phyloP scores from a whole-genome alignment of 2,113 vertebrate species.

The Panthera tigris region DNA sequence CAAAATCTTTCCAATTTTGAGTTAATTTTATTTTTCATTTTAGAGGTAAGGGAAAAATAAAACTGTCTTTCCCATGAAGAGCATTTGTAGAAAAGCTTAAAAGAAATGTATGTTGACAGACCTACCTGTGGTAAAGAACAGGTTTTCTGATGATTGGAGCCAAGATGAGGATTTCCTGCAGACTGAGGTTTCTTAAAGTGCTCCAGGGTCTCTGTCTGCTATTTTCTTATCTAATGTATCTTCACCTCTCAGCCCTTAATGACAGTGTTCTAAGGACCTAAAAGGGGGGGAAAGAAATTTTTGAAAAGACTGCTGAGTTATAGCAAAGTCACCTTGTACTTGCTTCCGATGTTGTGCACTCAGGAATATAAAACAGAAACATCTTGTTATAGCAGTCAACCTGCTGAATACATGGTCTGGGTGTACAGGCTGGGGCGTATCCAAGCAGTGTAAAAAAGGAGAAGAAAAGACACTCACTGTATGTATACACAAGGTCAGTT shows the following conservation, averaged over 20 bases:
- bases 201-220: constrained; percentile 62
- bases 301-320: constrained; percentile 69
- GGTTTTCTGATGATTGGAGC: constrained; percentile 60
- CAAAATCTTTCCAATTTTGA: not conserved
- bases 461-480: not conserved
- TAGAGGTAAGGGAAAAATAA: not conserved
- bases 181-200: constrained; percentile 59
- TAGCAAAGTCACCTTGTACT: constrained; percentile 78
- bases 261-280: constrained; percentile 76
- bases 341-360: constrained; percentile 26
- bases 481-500: not conserved
- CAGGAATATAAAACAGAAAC: constrained; percentile 59
- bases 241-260: constrained; percentile 79
- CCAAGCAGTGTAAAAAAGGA: not conserved
- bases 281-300: constrained; percentile 36
- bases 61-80: constrained; percentile 24
- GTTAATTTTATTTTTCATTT: not conserved
- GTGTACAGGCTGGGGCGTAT: not conserved
- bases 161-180: constrained; percentile 41
- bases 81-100: constrained; percentile 41
- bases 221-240: constrained; percentile 69
- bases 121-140: constrained; percentile 65
- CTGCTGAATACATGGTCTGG: not conserved
- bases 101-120: constrained; percentile 34
- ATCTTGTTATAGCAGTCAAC: not conserved